These are phyloP conservation scores for Helarctos malayanus DNA, from an alignment of 2,797 vertebrate species.

Conservation along the genomic window DNA sequence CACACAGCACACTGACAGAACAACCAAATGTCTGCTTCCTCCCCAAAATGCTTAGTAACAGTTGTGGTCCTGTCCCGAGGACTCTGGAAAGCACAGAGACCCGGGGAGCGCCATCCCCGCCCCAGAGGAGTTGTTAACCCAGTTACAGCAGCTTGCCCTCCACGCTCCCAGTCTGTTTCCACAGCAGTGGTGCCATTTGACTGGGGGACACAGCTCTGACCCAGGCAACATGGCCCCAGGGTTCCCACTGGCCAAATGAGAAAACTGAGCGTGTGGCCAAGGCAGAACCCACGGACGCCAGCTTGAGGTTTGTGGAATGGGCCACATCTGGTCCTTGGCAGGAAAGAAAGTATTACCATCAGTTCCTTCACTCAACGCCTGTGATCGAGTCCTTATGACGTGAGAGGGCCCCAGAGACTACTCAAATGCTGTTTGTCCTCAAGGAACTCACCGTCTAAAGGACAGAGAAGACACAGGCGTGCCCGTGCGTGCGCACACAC, in stretches of 20 bases:
- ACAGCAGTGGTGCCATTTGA: background rate
- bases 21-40: background rate
- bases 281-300: background rate
- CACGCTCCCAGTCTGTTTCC: background rate
- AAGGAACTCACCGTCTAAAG: background rate
- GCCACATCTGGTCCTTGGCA: background rate
- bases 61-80: background rate
- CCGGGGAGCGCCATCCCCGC: background rate
- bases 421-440: background rate
- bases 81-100: background rate
- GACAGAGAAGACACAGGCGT: accelerated
- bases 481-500: accelerated
- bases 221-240: background rate
- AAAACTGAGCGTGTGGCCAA: background rate
- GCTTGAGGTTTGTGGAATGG: background rate
- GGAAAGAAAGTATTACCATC: background rate
- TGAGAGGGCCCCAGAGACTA: background rate
- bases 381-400: background rate
- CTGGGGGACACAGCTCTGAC: background rate
- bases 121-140: background rate
- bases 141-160: background rate
- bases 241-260: background rate
- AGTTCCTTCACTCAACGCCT: background rate
- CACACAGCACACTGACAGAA: background rate
- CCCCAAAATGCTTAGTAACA: background rate